Evolutionary conservation across 92 coral and sea anemone species (phyloP).

Genomic region (Zoanthus gigantus): DNA sequence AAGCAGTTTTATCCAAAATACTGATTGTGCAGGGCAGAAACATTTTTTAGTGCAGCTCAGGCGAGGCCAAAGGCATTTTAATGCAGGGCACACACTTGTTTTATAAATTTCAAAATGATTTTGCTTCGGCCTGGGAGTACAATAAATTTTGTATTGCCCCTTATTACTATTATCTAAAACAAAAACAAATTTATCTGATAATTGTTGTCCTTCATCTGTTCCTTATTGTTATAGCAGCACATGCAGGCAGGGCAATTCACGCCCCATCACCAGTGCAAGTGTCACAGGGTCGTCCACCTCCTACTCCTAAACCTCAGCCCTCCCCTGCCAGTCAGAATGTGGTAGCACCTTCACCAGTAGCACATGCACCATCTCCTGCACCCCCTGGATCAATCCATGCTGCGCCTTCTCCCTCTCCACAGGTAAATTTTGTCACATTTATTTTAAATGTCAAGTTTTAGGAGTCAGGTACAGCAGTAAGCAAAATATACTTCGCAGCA

Average conservation of each 20-base stretch:
- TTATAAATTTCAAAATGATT: no score
- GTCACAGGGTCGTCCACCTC: conserved; percentile 51
- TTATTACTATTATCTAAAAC: no score
- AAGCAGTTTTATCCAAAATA: no score
- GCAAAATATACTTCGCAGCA: no score
- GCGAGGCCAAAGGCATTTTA: no score
- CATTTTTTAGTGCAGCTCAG: no score
- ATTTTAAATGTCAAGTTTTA: not conserved
- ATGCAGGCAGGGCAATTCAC: not conserved
- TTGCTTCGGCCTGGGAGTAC: no score
- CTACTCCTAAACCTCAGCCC: conserved; percentile 74
- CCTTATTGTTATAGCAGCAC: conserved; percentile 4
- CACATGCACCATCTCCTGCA: conserved; percentile 88
- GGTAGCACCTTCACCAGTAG: conserved; percentile 90
- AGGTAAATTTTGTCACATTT: conserved; percentile 9
- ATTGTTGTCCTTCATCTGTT: not conserved
- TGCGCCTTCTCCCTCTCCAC: conserved; percentile 40
- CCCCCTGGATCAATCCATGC: conserved; percentile 16
- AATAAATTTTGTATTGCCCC: no score
- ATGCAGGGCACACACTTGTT: no score
- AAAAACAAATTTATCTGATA: no score
- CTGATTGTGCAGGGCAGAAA: no score
- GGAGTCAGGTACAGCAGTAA: not conserved
- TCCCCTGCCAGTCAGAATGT: conserved; percentile 81
- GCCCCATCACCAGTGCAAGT: conserved; percentile 39